phyloP scores from a whole-genome alignment of 2,888 invertebrate species.

The Platyscelio sp. region DNA sequence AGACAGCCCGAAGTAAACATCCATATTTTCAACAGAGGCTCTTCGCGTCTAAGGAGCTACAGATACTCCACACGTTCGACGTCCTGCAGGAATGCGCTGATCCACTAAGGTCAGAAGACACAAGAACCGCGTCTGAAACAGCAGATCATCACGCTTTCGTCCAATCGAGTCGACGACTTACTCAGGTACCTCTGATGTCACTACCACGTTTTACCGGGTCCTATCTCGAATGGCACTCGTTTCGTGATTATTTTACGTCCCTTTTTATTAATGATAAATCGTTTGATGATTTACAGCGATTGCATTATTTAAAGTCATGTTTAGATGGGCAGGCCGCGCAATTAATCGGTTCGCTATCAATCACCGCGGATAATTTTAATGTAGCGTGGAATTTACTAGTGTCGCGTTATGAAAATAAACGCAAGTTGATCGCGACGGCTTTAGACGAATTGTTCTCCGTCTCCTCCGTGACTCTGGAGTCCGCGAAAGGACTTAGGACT shows the following conservation, averaged over 20 bases:
- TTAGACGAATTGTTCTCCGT: background rate
- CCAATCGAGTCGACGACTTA: background rate
- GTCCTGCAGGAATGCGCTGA: too few relatives aligned
- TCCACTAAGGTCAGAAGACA: too few relatives aligned
- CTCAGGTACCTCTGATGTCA: background rate
- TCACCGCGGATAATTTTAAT: background rate
- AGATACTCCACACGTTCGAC: too few relatives aligned
- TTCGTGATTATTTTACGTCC: slow-evolving; percentile 9
- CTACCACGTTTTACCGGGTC: background rate
- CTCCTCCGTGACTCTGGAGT: background rate
- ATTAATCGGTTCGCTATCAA: background rate
- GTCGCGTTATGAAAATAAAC: background rate
- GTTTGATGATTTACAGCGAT: background rate
- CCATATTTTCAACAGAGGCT: too few relatives aligned
- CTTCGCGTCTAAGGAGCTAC: too few relatives aligned
- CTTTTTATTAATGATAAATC: background rate
- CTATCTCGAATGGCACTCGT: slow-evolving; percentile 7
- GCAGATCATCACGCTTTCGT: too few relatives aligned
- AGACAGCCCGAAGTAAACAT: too few relatives aligned
- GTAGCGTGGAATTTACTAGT: background rate
- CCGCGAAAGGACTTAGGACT: background rate
- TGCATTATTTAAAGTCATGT: background rate
- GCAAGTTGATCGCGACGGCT: background rate
- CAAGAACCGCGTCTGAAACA: too few relatives aligned
- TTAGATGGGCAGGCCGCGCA: background rate